These are phyloP conservation scores for Meiosimyza decipiens DNA, from an alignment of 2,888 invertebrate species.

Conservation along the genomic window DNA sequence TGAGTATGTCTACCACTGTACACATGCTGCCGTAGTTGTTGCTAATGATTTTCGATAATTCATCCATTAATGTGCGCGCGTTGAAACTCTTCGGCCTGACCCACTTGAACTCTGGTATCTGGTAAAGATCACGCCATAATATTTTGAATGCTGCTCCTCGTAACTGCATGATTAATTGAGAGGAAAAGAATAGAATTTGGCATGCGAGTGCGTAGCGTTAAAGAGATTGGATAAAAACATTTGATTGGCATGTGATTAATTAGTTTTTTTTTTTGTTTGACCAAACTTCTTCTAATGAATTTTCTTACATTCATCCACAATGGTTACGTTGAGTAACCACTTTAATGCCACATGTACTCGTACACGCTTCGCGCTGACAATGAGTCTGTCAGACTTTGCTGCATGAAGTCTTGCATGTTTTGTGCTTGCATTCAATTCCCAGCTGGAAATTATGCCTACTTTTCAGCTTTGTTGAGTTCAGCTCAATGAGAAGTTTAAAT, in stretches of 20 bases:
- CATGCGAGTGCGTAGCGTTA: neutral
- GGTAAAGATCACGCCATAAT: slow-evolving; percentile 21
- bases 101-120: slow-evolving; percentile 26
- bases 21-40: slow-evolving; percentile 6
- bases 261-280: neutral
- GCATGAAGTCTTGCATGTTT: no score
- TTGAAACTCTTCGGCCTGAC: slow-evolving; percentile 15
- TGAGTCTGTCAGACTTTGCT: no score
- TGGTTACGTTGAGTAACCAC: no score
- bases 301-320: no score
- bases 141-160: slow-evolving; percentile 13
- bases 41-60: slow-evolving; percentile 21
- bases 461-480: no score
- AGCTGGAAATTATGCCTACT: no score
- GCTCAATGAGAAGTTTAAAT: no score
- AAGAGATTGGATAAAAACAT: neutral
- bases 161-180: slow-evolving; percentile 17
- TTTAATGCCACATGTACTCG: no score
- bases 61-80: slow-evolving; percentile 16
- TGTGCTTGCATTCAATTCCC: no score
- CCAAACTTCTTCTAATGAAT: no score
- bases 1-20: neutral
- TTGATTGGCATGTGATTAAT: slow-evolving; percentile 31
- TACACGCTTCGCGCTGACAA: no score
- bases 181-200: no score